Percentiles rank a stretch among this genome's conserved stretches.
These are phyloP conservation scores for Apotomis betuletana DNA, from an alignment of 2,888 invertebrate genomes.

Conservation along the genomic window DNA sequence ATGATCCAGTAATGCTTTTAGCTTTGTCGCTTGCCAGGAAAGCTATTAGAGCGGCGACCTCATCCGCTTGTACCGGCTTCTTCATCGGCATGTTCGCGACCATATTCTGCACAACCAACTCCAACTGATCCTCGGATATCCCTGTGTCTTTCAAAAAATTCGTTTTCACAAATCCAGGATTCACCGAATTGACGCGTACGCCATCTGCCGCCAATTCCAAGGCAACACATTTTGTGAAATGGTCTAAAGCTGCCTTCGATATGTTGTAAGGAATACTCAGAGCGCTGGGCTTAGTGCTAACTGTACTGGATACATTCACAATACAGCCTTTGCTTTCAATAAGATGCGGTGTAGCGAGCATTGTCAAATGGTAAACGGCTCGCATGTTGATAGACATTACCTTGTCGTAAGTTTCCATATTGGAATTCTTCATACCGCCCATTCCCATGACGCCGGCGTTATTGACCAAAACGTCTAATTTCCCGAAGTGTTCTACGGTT, in stretches of 20 bases:
- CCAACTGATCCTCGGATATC: conserved; percentile 86
- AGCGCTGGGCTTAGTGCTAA: conserved; percentile 86
- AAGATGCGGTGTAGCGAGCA: conserved; percentile 92
- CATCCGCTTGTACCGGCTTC: conserved; percentile 89
- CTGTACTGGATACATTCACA: conserved; percentile 96
- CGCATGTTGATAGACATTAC: conserved; percentile 94
- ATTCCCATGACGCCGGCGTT: conserved; percentile 92
- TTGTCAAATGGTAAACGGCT: conserved; percentile 90
- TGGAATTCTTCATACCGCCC: conserved; percentile 92
- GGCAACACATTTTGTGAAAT: conserved; percentile 95
- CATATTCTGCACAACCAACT: conserved; percentile 86
- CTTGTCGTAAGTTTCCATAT: conserved; percentile 91
- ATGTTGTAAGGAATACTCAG: conserved; percentile 93
- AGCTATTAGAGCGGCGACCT: conserved; percentile 93
- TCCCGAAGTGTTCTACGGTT: conserved; percentile 87
- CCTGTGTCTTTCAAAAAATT: conserved; percentile 89
- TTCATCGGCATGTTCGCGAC: conserved; percentile 93
- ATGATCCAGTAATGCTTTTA: conserved; percentile 93
- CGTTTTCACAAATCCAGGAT: conserved; percentile 96
- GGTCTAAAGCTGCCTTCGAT: conserved; percentile 96
- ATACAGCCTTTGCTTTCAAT: conserved; percentile 91
- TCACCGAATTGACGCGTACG: conserved; percentile 94
- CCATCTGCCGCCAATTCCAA: conserved; percentile 91
- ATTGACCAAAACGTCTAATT: conserved; percentile 91
- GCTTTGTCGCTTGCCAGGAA: conserved; percentile 94